Conservation (phyloP, 2,113 vertebrate species). For the Oncorhynchus masou region DNA sequence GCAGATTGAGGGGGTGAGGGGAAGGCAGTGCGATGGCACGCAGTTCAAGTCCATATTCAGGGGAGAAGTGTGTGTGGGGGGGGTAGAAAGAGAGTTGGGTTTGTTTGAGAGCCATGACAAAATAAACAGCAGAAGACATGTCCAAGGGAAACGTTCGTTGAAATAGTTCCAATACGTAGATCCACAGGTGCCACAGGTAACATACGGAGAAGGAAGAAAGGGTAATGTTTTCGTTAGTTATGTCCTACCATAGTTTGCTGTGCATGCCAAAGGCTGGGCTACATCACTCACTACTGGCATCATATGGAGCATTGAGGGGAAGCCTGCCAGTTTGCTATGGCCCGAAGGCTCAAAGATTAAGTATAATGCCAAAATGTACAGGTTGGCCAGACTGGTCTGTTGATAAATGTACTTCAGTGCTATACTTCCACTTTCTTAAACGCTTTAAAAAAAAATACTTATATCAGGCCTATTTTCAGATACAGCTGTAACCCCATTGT, state of each 20-base stretch:
- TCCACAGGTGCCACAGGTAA: slow-evolving; percentile 99
- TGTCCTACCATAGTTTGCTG: slow-evolving; percentile 55
- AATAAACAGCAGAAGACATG: slow-evolving; percentile 70
- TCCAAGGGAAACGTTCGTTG: slow-evolving; percentile 98
- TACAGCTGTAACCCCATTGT: no score
- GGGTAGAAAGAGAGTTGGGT: slow-evolving; percentile 22
- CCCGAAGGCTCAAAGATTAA: not conserved
- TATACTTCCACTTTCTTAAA: no score
- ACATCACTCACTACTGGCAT: not conserved
- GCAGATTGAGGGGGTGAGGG: slow-evolving; percentile 18
- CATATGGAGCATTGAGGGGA: not conserved
- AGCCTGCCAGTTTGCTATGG: no score
- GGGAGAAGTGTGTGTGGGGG: slow-evolving; percentile 24
- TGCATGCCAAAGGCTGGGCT: slow-evolving; percentile 55
- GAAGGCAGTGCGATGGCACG: slow-evolving; percentile 43
- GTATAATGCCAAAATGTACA: not conserved
- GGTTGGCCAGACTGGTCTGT: not conserved
- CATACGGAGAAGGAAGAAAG: slow-evolving; percentile 99
- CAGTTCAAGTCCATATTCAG: slow-evolving; percentile 68
- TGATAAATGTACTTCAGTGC: no score
- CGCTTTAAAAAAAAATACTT: no score
- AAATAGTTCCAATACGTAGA: slow-evolving; percentile 98
- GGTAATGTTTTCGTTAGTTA: slow-evolving; percentile 92
- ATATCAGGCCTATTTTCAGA: no score
- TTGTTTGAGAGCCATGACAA: slow-evolving; percentile 49